A percentile compares a stretch with the other conserved stretches of the same genome.
Evolutionary conservation across 2,888 invertebrate genomes (phyloP).

Genomic region (Dryobotodes eremita): DNA sequence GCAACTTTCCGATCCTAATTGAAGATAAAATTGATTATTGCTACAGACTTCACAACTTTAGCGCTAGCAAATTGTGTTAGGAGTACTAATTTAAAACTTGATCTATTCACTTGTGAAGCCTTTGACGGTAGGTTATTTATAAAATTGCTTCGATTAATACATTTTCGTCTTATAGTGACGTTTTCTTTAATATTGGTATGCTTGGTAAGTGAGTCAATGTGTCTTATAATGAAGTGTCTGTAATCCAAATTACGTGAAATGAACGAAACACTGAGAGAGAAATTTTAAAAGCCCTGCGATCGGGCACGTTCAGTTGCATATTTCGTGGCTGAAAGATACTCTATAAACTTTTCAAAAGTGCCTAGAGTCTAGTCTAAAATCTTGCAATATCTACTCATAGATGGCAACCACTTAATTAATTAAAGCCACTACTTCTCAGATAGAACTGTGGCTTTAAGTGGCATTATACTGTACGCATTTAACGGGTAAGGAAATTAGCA

Average conservation of each 20-base stretch:
- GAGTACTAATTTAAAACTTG: constrained; percentile 58
- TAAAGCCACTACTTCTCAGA: constrained; percentile 12
- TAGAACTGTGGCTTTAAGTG: constrained; percentile 32
- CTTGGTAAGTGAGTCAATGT: background rate
- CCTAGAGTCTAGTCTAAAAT: background rate
- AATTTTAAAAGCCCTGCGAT: background rate
- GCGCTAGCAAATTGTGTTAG: constrained; percentile 53
- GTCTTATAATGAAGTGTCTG: background rate
- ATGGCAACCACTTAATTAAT: constrained; percentile 15
- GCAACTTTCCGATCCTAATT: constrained; percentile 32
- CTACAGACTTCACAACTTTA: constrained; percentile 46
- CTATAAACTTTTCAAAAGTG: background rate
- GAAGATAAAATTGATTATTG: constrained; percentile 52
- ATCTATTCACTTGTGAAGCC: constrained; percentile 51
- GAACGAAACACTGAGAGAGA: background rate
- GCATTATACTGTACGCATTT: constrained; percentile 46
- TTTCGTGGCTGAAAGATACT: background rate
- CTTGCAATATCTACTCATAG: background rate
- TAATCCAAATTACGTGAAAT: background rate
- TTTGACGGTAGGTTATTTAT: constrained; percentile 51
- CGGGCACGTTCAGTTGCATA: no score
- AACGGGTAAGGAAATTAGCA: constrained; percentile 67
- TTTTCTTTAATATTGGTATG: constrained; percentile 18
- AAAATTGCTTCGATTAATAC: constrained; percentile 52
- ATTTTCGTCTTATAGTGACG: constrained; percentile 33